Percentiles rank a stretch among this genome's conserved stretches.
phyloP scores from a whole-genome alignment of 2,797 vertebrate genomes.

The Danio kyathit region DNA sequence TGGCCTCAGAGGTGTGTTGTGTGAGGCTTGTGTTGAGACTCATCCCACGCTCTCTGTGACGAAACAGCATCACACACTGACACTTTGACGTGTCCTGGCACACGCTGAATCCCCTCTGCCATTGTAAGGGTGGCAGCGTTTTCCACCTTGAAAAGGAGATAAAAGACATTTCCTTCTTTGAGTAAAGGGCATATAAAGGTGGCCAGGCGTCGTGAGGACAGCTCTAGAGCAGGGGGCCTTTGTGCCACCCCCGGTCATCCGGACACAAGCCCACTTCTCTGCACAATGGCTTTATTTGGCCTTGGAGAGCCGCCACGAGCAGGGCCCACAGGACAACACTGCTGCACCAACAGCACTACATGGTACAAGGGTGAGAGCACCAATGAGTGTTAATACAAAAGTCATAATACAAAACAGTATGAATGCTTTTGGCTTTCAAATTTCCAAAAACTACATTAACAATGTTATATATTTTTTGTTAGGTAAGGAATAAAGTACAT shows the following conservation, averaged over 20 bases:
- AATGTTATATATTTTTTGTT: too few species aligned
- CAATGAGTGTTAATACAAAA: conserved; percentile 24
- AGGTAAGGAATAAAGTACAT: too few species aligned
- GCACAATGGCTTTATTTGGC: conserved; percentile 74
- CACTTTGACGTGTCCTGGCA: conserved; percentile 57
- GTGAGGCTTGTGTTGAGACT: conserved; percentile 52
- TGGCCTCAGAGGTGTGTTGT: background rate
- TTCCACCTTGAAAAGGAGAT: conserved; percentile 72
- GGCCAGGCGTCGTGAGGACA: conserved; percentile 58
- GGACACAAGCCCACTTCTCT: conserved; percentile 75
- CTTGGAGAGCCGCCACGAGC: conserved; percentile 75
- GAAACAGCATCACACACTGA: conserved; percentile 46
- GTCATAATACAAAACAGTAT: too few species aligned
- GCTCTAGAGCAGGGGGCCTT: conserved; percentile 70
- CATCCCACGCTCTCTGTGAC: conserved; percentile 38
- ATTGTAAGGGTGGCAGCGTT: conserved; percentile 51
- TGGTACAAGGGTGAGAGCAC: conserved; percentile 36
- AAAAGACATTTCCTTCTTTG: conserved; percentile 76
- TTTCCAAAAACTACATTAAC: too few species aligned
- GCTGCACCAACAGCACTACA: conserved; percentile 18
- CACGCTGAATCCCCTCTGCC: conserved; percentile 44
- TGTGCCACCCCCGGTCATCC: conserved; percentile 73
- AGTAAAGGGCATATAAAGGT: conserved; percentile 72
- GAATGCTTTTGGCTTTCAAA: too few species aligned
- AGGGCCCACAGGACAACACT: conserved; percentile 68